Evolutionary conservation across 2,113 vertebrate species (phyloP), one percentile per base, ranked within the genome.

Genomic region (Lontra canadensis): DNA sequence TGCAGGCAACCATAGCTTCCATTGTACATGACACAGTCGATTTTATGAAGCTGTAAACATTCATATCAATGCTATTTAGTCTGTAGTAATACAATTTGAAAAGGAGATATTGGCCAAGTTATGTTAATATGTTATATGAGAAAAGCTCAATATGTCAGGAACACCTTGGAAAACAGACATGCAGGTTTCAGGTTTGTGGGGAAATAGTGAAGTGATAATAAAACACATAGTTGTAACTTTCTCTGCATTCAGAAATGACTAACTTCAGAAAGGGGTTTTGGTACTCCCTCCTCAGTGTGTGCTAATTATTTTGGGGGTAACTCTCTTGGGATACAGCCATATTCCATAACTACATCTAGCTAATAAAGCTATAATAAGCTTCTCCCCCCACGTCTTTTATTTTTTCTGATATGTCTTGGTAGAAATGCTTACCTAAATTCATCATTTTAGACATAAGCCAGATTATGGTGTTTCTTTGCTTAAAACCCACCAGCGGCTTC

Each of bases 1-100:
- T 93, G 94, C 97, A 97, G 90, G 95, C 96, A 98, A 95, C 92
- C 95, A 96, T 97, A 95, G 96, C 94, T 98, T 94, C 90, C 96
- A 94, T 86, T 96, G 94, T 95, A 94, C 96, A 96, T 83, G 96
- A 92, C 87, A 97, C 84, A 97, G 96, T 97, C 57, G 11, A 97
- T 97, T 97, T 97, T 98, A 97, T 93, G 94, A 98, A 97, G 96
- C 90, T 97, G 93, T 97, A 97, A 98, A 97, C 92, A 96, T 97
- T 97, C 61, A 86, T 95, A 97, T 97, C 92, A 91, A 63, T 95
- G 96, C 95, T 96, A 97, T 96, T 97, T 98, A 98, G 92, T 87
- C 73, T 96, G 94, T 73, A 95, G 95, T 97, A 97, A 98, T 97
- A 94, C 78, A 98, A 97, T 98, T 96, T 96, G 81, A 95, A 95